These are phyloP conservation scores for Hemicrepidius hirtus DNA, from an alignment of 2,888 invertebrate species.

Conservation along the genomic window DNA sequence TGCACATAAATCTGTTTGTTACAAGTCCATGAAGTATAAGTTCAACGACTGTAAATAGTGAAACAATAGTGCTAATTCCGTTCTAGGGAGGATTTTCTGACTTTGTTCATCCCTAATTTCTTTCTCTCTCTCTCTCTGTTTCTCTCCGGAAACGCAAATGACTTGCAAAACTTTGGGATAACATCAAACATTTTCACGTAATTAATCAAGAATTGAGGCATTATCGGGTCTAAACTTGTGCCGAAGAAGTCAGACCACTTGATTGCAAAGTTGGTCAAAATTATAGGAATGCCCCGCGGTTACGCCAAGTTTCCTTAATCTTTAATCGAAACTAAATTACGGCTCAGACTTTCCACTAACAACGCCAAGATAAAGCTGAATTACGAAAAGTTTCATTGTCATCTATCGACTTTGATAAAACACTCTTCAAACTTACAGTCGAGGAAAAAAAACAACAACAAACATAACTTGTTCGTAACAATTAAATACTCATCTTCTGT, in stretches of 20 bases:
- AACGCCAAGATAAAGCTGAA: conserved; percentile 40
- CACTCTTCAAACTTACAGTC: no score
- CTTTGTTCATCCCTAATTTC: conserved; percentile 24
- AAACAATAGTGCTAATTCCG: conserved; percentile 27
- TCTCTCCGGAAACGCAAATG: conserved; percentile 33
- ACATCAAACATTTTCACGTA: conserved; percentile 45
- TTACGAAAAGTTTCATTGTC: conserved; percentile 46
- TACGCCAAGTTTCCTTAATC: conserved; percentile 48
- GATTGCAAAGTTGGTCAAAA: conserved; percentile 56
- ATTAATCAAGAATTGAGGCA: conserved; percentile 47
- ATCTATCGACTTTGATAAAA: conserved; percentile 16
- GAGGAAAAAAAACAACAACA: no score
- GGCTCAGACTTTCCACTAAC: conserved; percentile 39
- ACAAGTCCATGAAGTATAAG: conserved; percentile 39
- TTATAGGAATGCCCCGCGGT: conserved; percentile 55
- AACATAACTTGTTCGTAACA: no score
- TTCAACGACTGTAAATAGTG: conserved; percentile 35
- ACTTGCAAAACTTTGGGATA: conserved; percentile 38
- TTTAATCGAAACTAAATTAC: conserved; percentile 52
- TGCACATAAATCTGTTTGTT: conserved; percentile 50
- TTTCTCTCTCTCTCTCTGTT: conserved; percentile 31
- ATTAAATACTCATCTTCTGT: no score
- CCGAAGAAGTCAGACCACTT: conserved; percentile 46
- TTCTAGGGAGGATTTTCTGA: background rate
- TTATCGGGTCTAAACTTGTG: conserved; percentile 43